These are phyloP conservation scores for Oreotrochilus melanogaster DNA, from an alignment of 2,113 vertebrate genomes.

Conservation along the genomic window DNA sequence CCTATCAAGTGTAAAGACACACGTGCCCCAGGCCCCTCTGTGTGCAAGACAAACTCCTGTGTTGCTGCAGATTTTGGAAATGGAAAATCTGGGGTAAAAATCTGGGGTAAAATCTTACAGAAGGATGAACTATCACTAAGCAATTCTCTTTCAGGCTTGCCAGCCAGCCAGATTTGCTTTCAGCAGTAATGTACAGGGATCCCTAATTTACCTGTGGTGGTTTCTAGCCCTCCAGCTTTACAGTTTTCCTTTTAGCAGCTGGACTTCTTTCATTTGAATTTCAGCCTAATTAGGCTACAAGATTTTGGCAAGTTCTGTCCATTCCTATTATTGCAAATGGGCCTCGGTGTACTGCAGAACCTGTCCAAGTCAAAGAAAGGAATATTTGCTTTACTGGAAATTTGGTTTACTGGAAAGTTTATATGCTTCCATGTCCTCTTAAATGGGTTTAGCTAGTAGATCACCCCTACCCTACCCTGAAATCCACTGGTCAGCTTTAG, in stretches of 20 bases:
- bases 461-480: not conserved
- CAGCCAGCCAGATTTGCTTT: not conserved
- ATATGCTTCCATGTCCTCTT: not conserved
- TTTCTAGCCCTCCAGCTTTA: not conserved
- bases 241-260: conserved; percentile 27
- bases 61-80: conserved; percentile 5
- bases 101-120: not conserved
- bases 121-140: not conserved
- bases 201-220: not conserved
- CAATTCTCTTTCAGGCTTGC: not conserved
- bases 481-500: not conserved
- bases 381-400: not conserved
- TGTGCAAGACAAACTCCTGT: not conserved
- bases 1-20: not conserved
- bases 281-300: conserved; percentile 21
- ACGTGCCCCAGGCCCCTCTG: not conserved
- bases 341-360: not conserved
- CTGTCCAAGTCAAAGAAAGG: not conserved
- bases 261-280: conserved; percentile 28
- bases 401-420: not conserved
- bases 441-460: not conserved
- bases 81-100: not conserved
- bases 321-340: conserved; percentile 19
- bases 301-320: conserved; percentile 22
- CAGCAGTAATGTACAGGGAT: not conserved